Conservation (phyloP, 1,140 invertebrate species). For the Helicoverpa zea region DNA sequence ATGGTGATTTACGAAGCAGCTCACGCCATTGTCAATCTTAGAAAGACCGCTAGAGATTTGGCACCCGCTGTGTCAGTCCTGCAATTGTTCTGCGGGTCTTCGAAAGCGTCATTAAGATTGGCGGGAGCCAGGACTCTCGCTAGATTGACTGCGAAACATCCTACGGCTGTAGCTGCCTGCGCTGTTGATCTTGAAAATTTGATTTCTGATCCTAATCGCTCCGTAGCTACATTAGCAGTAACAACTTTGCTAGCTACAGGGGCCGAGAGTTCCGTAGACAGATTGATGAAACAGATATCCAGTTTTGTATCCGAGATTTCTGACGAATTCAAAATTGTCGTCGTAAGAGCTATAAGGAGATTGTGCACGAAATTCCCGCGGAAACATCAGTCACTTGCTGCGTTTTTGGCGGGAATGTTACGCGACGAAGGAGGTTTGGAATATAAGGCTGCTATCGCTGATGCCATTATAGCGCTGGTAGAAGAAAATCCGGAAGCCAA, state of each 20-base stretch:
- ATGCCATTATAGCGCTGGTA: constrained; percentile 99
- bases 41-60: constrained; percentile 94
- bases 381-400: constrained; percentile 98
- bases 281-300: constrained; percentile 99
- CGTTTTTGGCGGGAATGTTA: constrained; percentile 98
- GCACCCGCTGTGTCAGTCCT: constrained; percentile 98
- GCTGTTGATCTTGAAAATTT: constrained; percentile 99
- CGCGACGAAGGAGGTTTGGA: constrained; percentile 99
- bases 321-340: constrained; percentile 99
- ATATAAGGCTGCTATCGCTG: constrained; percentile 99
- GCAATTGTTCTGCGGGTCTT: constrained; percentile 98
- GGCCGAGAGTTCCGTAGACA: constrained; percentile 98
- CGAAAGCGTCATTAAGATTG: constrained; percentile 97
- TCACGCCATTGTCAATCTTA: constrained; percentile 96
- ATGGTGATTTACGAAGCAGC: constrained; percentile 99
- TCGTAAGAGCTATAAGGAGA: constrained; percentile 96
- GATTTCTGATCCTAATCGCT: constrained; percentile 99
- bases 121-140: constrained; percentile 99
- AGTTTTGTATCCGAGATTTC: constrained; percentile 99
- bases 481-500: constrained; percentile 97
- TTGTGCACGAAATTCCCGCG: constrained; percentile 98
- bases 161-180: constrained; percentile 98
- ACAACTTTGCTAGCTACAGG: constrained; percentile 99
- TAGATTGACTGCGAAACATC: constrained; percentile 95
- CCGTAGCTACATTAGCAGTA: constrained; percentile 99